These are phyloP conservation scores for Pseudolaguvia tuberculata DNA, from an alignment of 2,113 vertebrate genomes.

Conservation along the genomic window DNA sequence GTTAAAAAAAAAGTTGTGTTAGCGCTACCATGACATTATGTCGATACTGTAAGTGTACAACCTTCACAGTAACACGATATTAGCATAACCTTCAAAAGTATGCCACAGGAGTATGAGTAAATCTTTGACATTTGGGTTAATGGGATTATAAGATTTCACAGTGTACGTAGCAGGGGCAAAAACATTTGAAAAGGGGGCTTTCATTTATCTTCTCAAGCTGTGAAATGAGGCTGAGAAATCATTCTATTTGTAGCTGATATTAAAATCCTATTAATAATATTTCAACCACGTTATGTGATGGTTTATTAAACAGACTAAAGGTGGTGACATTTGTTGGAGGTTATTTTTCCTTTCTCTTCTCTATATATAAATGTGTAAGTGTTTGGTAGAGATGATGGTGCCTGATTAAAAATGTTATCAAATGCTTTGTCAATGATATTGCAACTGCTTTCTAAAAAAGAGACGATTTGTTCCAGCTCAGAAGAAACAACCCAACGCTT, in stretches of 20 bases:
- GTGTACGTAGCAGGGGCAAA: background rate
- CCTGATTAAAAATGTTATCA: slow-evolving; percentile 52
- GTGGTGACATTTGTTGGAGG: background rate
- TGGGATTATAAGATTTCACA: slow-evolving; percentile 17
- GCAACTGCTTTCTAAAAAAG: slow-evolving; percentile 47
- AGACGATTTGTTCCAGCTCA: slow-evolving; percentile 40
- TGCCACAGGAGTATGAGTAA: background rate
- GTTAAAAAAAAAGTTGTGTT: background rate
- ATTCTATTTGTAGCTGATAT: slow-evolving; percentile 22
- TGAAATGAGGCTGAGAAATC: slow-evolving; percentile 12
- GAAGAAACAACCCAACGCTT: slow-evolving; percentile 45
- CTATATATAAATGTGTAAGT: slow-evolving; percentile 47
- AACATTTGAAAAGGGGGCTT: background rate
- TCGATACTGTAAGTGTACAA: background rate
- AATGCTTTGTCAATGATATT: slow-evolving; percentile 50
- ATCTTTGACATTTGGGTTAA: slow-evolving; percentile 6
- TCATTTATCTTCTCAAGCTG: background rate
- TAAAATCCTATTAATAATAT: slow-evolving; percentile 41
- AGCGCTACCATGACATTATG: no score
- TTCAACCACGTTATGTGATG: slow-evolving; percentile 36
- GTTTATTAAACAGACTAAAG: slow-evolving; percentile 42
- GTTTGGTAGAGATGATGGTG: slow-evolving; percentile 43
- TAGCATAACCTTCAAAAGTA: background rate
- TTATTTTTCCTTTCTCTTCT: slow-evolving; percentile 13
- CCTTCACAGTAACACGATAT: background rate